Evolutionary conservation across 2,113 vertebrate genomes (phyloP), one percentile per base, ranked within the genome.

Genomic region (Octodon degus): DNA sequence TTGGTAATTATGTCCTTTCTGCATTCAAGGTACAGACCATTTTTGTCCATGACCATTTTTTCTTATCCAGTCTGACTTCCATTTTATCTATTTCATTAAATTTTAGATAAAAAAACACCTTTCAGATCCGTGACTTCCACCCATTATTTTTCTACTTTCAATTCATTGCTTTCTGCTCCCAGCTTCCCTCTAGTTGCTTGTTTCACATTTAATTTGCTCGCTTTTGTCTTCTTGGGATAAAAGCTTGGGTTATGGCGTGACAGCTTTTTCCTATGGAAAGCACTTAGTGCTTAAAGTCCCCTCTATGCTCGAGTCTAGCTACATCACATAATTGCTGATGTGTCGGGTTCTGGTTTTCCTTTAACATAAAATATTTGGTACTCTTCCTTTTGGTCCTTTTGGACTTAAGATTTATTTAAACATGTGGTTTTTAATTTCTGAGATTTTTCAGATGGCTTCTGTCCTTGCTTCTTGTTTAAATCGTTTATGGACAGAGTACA

Each of bases 51-150:
- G 16, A 1, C 17, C 55, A 58, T 19, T 58, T 76, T 63, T 80
- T 50, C 25, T 80, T 74, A 30, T 47, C 79, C 50, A 7, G 27
- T 89, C 58, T 62, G 47, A 40, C 47, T 89, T 81, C 27, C 85
- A 92, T 80, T 80, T 88, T 79, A 90, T 74, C 63, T 12, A 7
- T 86, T 89, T 82, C 43, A 60, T 43, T 91, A 62, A 79, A 24
- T 25, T 76, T 86, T 86, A 72, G 72, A 72, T 83, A 14, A 76
- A 50, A 80, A 96, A 87, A 83, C 10, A 47, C 32, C 53, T 83
- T 82, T 62, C 14, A 32, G 22, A 17, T 70, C 63, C 40, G 37
- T 80, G 43, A 9, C 37, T 90, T 63, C 74, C 79, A 8, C 17
- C 4, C 79, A 67, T 77, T 80, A 53, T 74, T 37, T 81, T 43